phyloP scores from a whole-genome alignment of 1,140 invertebrate genomes.

The Stegodyphus mimosarum region DNA sequence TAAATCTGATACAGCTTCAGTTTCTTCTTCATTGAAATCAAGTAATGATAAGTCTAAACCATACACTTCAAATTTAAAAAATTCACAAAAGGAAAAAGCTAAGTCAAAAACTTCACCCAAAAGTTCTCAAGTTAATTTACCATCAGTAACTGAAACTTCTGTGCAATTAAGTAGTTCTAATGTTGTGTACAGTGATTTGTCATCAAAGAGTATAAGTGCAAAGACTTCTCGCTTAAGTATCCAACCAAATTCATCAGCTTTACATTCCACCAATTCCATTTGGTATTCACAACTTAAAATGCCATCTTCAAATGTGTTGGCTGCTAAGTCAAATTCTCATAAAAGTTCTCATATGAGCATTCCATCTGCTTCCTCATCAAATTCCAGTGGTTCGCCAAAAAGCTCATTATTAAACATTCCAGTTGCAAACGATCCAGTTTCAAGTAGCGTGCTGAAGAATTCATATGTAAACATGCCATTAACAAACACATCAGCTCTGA shows the following conservation, averaged over 20 bases:
- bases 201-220: no score
- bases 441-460: neutral
- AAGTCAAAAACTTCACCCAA: constrained; percentile 15
- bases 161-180: neutral
- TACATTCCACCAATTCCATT: constrained; percentile 29
- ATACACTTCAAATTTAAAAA: neutral
- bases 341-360: constrained; percentile 6
- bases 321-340: neutral
- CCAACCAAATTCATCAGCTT: constrained; percentile 31
- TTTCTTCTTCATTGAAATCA: no score
- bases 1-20: neutral
- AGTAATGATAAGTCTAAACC: neutral
- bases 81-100: neutral
- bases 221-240: constrained; percentile 9
- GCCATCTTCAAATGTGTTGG: neutral
- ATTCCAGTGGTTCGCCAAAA: constrained; percentile 17
- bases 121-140: constrained; percentile 7
- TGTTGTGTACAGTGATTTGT: no score
- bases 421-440: neutral
- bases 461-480: neutral
- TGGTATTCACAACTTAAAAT: constrained; percentile 23
- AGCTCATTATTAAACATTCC: constrained; percentile 21
- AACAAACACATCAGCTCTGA: neutral
- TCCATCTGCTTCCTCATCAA: neutral
- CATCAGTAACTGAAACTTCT: neutral